phyloP scores from a whole-genome alignment of 1,140 invertebrate species.

The Drosophila truncata region DNA sequence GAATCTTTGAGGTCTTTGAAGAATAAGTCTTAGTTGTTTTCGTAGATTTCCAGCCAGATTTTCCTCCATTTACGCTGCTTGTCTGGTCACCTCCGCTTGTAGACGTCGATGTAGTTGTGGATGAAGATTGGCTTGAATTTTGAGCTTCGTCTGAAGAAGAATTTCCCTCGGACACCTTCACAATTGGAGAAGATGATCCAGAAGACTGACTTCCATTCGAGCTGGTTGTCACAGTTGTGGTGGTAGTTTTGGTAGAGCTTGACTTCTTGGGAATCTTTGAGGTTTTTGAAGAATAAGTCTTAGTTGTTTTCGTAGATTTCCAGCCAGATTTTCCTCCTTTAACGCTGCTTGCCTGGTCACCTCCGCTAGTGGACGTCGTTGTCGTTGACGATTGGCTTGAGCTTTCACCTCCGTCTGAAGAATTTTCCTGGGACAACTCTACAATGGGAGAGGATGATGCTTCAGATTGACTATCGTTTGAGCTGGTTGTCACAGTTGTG shows the following conservation, averaged over 20 bases:
- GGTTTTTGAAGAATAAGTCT: background rate
- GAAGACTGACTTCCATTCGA: background rate
- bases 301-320: conserved; percentile 9
- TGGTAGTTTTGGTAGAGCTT: conserved; percentile 1
- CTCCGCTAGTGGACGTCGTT: background rate
- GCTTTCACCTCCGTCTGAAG: background rate
- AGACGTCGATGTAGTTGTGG: background rate
- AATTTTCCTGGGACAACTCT: background rate
- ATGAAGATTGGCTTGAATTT: background rate
- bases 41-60: conserved; percentile 1
- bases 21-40: conserved; percentile 34
- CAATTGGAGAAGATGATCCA: background rate
- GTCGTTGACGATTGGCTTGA: conserved; percentile 9
- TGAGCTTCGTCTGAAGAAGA: background rate
- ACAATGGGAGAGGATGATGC: background rate
- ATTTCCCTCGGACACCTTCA: background rate
- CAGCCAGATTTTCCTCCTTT: background rate
- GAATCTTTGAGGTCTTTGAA: conserved; percentile 1
- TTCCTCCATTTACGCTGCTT: too few species aligned
- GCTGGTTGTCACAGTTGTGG: conserved; percentile 2
- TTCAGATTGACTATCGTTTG: background rate
- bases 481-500: conserved; percentile 17
- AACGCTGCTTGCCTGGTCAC: background rate
- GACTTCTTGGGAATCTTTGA: conserved; percentile 12
- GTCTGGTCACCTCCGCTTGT: too few species aligned